Conservation (phyloP, 2,888 invertebrate genomes). For the Sesia apiformis region DNA sequence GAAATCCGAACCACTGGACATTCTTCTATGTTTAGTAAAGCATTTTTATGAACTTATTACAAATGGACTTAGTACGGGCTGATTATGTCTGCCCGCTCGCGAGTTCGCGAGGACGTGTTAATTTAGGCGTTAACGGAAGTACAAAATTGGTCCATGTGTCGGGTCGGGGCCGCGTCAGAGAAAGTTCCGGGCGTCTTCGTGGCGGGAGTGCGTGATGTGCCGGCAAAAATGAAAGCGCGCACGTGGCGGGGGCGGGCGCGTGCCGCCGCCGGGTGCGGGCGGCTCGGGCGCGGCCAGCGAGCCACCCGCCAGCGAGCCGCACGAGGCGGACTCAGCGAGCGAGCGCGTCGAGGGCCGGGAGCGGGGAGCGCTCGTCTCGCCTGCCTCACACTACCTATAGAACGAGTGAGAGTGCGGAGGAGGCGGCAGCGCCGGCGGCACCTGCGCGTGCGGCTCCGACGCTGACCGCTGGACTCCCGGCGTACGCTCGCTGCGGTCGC, state of each 20-base stretch:
- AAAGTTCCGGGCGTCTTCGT: constrained; percentile 54
- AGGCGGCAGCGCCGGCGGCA: constrained; percentile 63
- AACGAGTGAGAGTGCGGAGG: constrained; percentile 71
- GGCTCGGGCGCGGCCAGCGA: constrained; percentile 21
- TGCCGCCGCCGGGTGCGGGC: constrained; percentile 50
- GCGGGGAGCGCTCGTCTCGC: constrained; percentile 65
- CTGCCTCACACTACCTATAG: constrained; percentile 71
- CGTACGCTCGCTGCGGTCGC: constrained; percentile 24
- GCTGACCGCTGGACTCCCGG: constrained; percentile 76
- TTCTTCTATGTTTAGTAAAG: constrained; percentile 34
- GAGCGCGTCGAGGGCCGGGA: constrained; percentile 61
- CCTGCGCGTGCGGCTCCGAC: constrained; percentile 76
- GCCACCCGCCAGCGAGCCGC: constrained; percentile 50
- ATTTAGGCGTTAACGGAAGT: constrained; percentile 55
- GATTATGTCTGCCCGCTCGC: constrained; percentile 29
- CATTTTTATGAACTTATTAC: constrained; percentile 36
- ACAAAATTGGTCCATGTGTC: constrained; percentile 66
- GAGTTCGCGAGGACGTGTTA: constrained; percentile 53
- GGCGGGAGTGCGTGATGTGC: constrained; percentile 37
- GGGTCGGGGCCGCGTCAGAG: constrained; percentile 49
- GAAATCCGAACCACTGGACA: constrained; percentile 27
- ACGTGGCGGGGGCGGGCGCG: constrained; percentile 30
- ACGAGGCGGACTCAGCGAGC: constrained; percentile 64
- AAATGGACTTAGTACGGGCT: constrained; percentile 53
- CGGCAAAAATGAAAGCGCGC: constrained; percentile 62